These are phyloP conservation scores for Thaleichthys pacificus DNA, from an alignment of 2,797 vertebrate genomes.

Conservation along the genomic window DNA sequence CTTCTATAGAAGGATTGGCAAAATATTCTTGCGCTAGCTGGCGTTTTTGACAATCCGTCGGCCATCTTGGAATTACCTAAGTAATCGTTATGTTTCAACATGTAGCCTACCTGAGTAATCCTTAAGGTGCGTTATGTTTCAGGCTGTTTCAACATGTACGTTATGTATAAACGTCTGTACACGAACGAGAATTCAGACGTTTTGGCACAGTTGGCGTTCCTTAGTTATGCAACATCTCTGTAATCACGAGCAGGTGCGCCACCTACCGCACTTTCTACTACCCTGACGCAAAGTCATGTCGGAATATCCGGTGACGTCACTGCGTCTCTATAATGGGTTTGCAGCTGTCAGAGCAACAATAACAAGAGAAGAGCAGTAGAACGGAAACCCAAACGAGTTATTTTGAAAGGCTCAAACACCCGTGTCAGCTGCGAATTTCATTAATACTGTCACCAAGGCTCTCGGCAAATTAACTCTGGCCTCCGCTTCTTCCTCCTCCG, in stretches of 20 bases:
- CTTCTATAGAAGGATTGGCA: too few species aligned
- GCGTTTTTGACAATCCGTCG: too few species aligned
- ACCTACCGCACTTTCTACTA: conserved; percentile 13
- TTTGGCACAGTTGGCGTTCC: too few species aligned
- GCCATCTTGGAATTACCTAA: too few species aligned
- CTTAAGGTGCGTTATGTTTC: too few species aligned
- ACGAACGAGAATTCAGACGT: too few species aligned
- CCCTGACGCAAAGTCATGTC: conserved; percentile 77
- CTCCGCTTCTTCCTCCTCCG: conserved; percentile 81
- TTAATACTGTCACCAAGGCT: conserved; percentile 71
- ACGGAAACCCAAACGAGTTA: conserved; percentile 32
- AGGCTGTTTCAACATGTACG: too few species aligned
- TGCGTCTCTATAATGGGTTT: conserved; percentile 81
- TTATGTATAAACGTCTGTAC: too few species aligned
- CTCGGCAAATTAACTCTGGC: conserved; percentile 78
- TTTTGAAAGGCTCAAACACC: conserved; percentile 19
- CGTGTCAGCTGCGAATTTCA: conserved; percentile 45
- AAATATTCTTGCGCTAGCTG: too few species aligned
- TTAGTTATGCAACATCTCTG: too few species aligned
- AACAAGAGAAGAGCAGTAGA: conserved; percentile 72
- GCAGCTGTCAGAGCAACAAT: conserved; percentile 89
- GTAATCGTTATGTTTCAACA: too few species aligned
- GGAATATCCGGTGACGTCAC: conserved; percentile 92
- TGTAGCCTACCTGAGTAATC: too few species aligned
- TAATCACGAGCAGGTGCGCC: conserved; percentile 11